Evolutionary conservation across 2,113 vertebrate genomes (phyloP), one percentile per base, ranked within the genome.

Genomic region (Glaucomys volans): DNA sequence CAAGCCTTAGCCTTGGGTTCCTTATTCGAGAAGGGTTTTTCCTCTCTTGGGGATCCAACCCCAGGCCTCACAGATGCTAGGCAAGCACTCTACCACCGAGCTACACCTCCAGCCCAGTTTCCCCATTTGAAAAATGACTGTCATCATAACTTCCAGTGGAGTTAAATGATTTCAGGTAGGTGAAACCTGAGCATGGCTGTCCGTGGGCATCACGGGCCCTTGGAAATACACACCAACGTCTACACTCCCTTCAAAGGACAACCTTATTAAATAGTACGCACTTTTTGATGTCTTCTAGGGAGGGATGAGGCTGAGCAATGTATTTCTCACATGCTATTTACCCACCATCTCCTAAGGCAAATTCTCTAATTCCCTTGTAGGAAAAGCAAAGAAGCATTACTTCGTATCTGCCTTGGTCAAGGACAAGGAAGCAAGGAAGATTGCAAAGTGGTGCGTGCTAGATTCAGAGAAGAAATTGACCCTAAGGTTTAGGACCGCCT

Each of bases 401-500:
- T 30, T 37, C 12, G 4, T 3, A 54, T 5, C 13, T 35, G 20
- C 30, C 81, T 87, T 4, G 30, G 37, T 87, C 30, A 7, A 57
- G 24, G 69, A 13, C 35, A 72, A 74, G 35, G 9, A 69, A 32
- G 44, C 44, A 54, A 42, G 30, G 54, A 42, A 20, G 22, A 35
- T n/a, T 87, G 75, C 42, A 69, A 40, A 6, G 17, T 2, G 4
- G 14, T 12, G 57, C 37, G 52, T 10, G 28, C 37, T 50, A n/a
- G n/a, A 18, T 8, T n/a, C 66, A n/a, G n/a, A n/a, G 82, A 82
- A 59, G 26, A 66, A 81, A 79, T 9, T 30, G 50, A 79, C 44
- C 62, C 0, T 0, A 0, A 47, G 20, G 1, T 12, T 77, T 35
- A 16, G 0, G 13, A 14, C 0, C 11, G 7, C n/a, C 8, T 28